Evolutionary conservation across 2,888 invertebrate genomes (phyloP).

Genomic region (Latrodectus elegans): DNA sequence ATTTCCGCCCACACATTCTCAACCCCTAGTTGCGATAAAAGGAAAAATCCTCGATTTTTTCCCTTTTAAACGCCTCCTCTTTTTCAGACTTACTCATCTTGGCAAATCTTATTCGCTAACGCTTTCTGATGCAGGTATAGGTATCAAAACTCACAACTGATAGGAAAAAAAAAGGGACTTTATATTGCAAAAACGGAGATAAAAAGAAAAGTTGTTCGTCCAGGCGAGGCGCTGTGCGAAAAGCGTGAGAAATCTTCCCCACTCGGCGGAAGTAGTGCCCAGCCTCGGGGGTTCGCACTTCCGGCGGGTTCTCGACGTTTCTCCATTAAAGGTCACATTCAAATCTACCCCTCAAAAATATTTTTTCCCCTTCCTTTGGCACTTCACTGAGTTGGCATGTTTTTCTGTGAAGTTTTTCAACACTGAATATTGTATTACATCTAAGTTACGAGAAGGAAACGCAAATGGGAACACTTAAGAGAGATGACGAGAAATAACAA

Average conservation of each 20-base stretch:
- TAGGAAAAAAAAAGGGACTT: not conserved
- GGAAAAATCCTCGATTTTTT: not conserved
- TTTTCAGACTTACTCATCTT: not conserved
- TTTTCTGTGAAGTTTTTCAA: slow-evolving; percentile 3
- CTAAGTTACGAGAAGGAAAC: no score
- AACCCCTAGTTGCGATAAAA: not conserved
- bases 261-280: slow-evolving; percentile 43
- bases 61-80: not conserved
- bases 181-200: no score
- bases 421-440: no score
- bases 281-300: slow-evolving; percentile 58
- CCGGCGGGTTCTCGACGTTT: slow-evolving; percentile 25
- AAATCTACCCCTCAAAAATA: slow-evolving; percentile 18
- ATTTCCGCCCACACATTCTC: not conserved
- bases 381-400: not conserved
- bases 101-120: not conserved
- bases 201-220: slow-evolving; percentile 21
- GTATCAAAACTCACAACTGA: not conserved
- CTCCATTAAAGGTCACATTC: slow-evolving; percentile 48
- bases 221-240: slow-evolving; percentile 14
- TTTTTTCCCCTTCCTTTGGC: slow-evolving; percentile 15
- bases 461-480: no score
- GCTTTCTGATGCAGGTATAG: slow-evolving; percentile 4
- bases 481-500: no score
- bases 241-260: slow-evolving; percentile 55